Conservation (phyloP, 2,113 vertebrate genomes). For the Salvelinus sp. region DNA sequence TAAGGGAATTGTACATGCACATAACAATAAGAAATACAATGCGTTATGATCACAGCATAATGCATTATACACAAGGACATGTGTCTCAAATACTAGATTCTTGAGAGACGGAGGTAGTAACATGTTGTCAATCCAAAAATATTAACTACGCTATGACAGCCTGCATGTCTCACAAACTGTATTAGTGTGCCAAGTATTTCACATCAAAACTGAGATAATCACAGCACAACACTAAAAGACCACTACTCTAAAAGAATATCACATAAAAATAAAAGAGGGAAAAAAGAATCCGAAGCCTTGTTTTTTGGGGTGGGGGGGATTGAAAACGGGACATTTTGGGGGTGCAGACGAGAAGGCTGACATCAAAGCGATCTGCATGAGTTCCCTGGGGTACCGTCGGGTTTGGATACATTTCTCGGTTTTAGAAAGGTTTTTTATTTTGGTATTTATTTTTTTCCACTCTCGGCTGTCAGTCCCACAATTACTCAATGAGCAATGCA, state of each 20-base stretch:
- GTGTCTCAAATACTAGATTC: neutral
- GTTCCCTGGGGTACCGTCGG: neutral
- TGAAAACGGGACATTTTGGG: neutral
- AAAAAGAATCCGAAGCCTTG: neutral
- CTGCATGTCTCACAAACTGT: neutral
- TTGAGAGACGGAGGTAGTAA: neutral
- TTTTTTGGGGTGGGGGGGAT: neutral
- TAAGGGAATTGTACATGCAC: neutral
- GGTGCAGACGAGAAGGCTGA: neutral
- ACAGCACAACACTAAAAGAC: neutral
- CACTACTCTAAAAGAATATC: neutral
- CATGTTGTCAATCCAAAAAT: neutral
- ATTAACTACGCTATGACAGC: neutral
- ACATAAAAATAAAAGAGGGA: too few species aligned
- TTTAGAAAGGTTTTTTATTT: neutral
- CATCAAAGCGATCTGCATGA: constrained; percentile 1
- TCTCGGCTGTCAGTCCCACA: constrained; percentile 3
- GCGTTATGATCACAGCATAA: neutral
- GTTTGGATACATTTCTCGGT: constrained; percentile 5
- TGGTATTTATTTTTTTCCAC: neutral
- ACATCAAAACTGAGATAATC: neutral
- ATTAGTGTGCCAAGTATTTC: neutral
- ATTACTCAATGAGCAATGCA: constrained; percentile 5
- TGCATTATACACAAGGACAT: neutral
- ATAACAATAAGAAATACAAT: neutral